A percentile compares a stretch with the other conserved stretches of the same genome.
phyloP scores from a whole-genome alignment of 2,888 invertebrate species.

The Netelia melanura region DNA sequence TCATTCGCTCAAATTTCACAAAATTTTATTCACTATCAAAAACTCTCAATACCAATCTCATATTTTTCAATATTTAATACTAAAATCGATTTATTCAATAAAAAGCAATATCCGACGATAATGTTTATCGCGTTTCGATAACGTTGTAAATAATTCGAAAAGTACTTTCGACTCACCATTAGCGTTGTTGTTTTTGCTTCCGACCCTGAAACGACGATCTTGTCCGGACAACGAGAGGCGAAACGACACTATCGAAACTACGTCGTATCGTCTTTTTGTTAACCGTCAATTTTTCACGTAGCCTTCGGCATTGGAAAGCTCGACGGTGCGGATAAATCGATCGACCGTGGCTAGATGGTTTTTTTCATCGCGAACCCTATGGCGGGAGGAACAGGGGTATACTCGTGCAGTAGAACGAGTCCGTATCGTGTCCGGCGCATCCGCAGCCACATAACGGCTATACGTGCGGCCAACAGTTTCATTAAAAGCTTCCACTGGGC shows the following conservation, averaged over 20 bases:
- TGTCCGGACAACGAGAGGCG: conserved; percentile 17
- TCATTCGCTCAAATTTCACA: too few relatives aligned
- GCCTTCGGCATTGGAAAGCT: conserved; percentile 41
- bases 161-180: background rate
- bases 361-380: conserved; percentile 17
- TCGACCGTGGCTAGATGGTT: conserved; percentile 47
- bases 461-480: conserved; percentile 66
- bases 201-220: background rate
- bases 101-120: background rate
- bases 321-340: conserved; percentile 59
- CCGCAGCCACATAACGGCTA: conserved; percentile 42
- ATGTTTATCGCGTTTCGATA: background rate
- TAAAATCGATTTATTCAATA: background rate
- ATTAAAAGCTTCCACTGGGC: conserved; percentile 69
- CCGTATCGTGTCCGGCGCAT: conserved; percentile 59
- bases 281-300: conserved; percentile 55
- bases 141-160: conserved; percentile 12
- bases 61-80: background rate
- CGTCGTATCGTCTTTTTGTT: background rate
- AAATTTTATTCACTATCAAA: too few relatives aligned
- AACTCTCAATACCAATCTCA: too few relatives aligned
- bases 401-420: conserved; percentile 61
- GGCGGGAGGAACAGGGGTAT: too few relatives aligned
- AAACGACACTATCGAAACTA: conserved; percentile 19
- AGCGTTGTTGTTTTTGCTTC: conserved; percentile 4